A percentile compares a stretch with the other conserved stretches of the same genome.
Conservation (phyloP, 2,797 vertebrate genomes). For the Propithecus perrieri region DNA sequence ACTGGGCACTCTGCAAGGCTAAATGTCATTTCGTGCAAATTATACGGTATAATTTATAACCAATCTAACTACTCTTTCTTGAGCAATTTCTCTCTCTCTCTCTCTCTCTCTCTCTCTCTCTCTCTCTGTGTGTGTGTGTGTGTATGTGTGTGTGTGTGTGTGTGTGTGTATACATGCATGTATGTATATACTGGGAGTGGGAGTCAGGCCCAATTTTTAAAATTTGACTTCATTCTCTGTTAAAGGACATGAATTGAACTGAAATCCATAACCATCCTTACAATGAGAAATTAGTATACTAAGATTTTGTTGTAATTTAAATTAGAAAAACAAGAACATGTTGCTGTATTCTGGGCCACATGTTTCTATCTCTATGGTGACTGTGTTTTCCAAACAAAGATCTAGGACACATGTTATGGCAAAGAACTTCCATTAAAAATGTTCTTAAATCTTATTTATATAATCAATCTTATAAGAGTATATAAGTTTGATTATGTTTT, state of each 20-base stretch:
- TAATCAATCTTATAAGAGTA: background rate
- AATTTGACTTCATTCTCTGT: background rate
- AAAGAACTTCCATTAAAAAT: constrained; percentile 28
- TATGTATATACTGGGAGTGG: background rate
- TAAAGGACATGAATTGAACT: background rate
- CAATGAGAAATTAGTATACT: background rate
- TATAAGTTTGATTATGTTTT: background rate
- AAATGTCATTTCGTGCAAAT: constrained; percentile 29
- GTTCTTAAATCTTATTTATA: background rate
- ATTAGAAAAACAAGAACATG: constrained; percentile 24
- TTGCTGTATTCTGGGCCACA: background rate
- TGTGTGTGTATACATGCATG: background rate
- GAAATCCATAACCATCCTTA: constrained; percentile 17
- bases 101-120: background rate
- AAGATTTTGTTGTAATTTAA: background rate
- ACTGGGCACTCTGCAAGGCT: background rate
- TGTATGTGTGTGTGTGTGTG: background rate
- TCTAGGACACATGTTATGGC: background rate
- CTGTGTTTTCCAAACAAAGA: constrained; percentile 16
- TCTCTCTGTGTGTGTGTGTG: background rate
- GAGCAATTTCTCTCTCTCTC: background rate
- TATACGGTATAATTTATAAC: constrained; percentile 29
- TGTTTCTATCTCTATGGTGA: background rate
- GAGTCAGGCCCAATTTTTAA: background rate
- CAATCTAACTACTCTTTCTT: background rate